Percentiles rank a stretch among this genome's conserved stretches.
Conservation (phyloP, 1,140 invertebrate genomes). For the Drosophila rhopaloa region DNA sequence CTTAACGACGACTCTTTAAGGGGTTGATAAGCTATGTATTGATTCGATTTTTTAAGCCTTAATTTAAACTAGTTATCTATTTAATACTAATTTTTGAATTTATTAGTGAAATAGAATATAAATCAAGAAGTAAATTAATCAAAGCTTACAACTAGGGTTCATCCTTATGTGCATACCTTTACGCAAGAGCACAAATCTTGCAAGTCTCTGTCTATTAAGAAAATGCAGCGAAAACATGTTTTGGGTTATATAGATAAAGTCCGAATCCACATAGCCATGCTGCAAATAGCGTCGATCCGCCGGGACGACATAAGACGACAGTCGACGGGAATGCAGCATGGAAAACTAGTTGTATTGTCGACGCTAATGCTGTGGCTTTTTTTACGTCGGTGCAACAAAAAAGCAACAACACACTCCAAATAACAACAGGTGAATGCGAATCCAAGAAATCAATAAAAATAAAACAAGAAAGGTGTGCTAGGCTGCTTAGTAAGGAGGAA, state of each 20-base stretch:
- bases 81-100: too few species aligned
- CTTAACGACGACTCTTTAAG: too few species aligned
- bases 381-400: conserved; percentile 52
- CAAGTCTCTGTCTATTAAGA: conserved; percentile 52
- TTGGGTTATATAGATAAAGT: conserved; percentile 68
- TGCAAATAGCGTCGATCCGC: conserved; percentile 28
- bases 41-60: too few species aligned
- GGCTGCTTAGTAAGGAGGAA: conserved; percentile 2
- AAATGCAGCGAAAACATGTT: conserved; percentile 71
- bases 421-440: conserved; percentile 80
- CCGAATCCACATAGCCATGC: conserved; percentile 48
- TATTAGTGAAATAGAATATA: background rate
- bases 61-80: too few species aligned
- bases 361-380: conserved; percentile 44
- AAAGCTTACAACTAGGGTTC: background rate
- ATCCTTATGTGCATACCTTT: background rate
- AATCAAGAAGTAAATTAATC: background rate
- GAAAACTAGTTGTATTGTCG: conserved; percentile 74
- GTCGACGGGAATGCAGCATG: conserved; percentile 66
- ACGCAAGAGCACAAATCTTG: conserved; percentile 25
- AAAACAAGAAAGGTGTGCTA: conserved; percentile 39
- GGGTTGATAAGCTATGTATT: too few species aligned
- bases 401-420: conserved; percentile 58
- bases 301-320: conserved; percentile 40
- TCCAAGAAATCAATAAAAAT: conserved; percentile 70